Evolutionary conservation across 2,113 vertebrate species (phyloP).

Genomic region (Eubucco bourcierii): DNA sequence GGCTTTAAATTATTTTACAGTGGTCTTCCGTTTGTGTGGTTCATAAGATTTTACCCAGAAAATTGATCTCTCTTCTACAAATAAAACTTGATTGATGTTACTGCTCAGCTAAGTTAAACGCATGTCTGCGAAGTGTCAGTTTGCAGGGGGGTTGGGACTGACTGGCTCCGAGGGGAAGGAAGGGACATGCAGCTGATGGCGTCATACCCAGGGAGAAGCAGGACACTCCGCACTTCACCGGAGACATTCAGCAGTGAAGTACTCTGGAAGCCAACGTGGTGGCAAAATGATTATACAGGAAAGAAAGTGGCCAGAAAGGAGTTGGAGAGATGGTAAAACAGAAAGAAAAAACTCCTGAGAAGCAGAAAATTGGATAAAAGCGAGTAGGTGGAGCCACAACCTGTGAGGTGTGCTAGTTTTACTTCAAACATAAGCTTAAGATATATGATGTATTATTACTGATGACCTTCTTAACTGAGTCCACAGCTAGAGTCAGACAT

Average conservation of each 20-base stretch:
- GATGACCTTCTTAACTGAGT: neutral
- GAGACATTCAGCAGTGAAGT: rapidly evolving
- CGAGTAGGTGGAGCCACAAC: neutral
- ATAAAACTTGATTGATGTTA: neutral
- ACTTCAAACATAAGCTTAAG: neutral
- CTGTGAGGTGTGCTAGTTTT: neutral
- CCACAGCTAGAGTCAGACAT: neutral
- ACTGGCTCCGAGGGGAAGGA: neutral
- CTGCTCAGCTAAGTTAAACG: neutral
- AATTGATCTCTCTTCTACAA: neutral
- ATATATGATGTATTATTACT: neutral
- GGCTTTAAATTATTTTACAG: neutral
- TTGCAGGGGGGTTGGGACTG: neutral
- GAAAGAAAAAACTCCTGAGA: neutral
- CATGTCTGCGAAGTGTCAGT: rapidly evolving
- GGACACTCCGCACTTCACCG: rapidly evolving
- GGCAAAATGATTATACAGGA: neutral
- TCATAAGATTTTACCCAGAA: neutral
- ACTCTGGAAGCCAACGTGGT: neutral
- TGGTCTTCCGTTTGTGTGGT: neutral
- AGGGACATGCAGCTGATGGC: neutral
- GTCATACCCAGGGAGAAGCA: neutral
- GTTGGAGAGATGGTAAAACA: neutral
- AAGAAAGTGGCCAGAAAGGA: neutral
- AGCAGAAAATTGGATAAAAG: neutral